These are phyloP conservation scores for Hippolais icterina DNA, from an alignment of 2,113 vertebrate genomes.

Conservation along the genomic window DNA sequence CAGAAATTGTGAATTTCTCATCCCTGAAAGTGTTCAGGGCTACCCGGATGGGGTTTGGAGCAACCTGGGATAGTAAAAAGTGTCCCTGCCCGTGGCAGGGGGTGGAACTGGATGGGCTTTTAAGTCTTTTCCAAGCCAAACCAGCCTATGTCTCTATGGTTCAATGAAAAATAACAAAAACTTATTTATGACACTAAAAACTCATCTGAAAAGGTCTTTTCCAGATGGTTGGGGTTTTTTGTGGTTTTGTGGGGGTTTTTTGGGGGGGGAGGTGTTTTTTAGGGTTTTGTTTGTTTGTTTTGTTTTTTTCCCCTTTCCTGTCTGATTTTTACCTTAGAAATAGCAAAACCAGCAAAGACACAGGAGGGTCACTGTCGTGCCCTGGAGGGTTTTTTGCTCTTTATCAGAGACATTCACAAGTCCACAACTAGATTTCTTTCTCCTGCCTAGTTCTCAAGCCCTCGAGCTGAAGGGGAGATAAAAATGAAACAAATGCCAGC, in stretches of 20 bases:
- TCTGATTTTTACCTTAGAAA: background rate
- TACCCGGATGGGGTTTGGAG: background rate
- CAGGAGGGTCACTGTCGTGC: background rate
- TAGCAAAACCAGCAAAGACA: background rate
- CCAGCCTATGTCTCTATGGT: too few species aligned
- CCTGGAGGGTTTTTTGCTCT: background rate
- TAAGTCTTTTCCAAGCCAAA: background rate
- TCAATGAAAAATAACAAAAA: background rate
- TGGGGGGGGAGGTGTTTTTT: too few species aligned
- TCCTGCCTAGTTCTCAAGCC: background rate
- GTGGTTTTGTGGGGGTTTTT: too few species aligned
- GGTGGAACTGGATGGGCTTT: background rate
- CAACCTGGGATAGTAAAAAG: background rate
- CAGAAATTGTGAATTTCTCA: background rate
- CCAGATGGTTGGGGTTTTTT: background rate
- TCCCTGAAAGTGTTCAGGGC: background rate
- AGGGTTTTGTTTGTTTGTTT: too few species aligned
- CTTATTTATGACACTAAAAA: background rate
- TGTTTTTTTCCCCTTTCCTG: background rate
- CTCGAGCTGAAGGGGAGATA: background rate
- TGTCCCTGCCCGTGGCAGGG: background rate
- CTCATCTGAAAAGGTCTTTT: background rate
- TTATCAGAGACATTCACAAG: background rate
- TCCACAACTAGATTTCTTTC: background rate
- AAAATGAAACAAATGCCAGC: background rate